Base-by-base conservation (phyloP, 2,113 vertebrate species). In the Gymnocephalus cernua region DNA sequence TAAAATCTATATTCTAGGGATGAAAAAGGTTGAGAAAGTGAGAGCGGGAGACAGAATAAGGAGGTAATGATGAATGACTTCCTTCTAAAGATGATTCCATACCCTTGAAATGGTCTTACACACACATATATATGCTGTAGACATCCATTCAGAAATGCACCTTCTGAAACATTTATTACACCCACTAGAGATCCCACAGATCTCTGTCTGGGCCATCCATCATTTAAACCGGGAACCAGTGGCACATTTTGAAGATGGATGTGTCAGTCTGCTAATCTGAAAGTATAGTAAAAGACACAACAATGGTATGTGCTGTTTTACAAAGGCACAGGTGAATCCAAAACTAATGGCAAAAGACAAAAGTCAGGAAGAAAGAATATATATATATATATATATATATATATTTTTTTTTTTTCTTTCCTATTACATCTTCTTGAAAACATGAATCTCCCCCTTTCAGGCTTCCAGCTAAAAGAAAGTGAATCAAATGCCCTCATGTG, bases 141-240 rank as follows among this genome's bases (percentile, higher is more conserved):
- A 83, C 48, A 67, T 3, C 16, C n/a, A 13, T 16, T 71, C 59
- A 78, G 68, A 66, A 32, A 82, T 13, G 51, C 27, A 41, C n/a
- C 62, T 74, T 27, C 38, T 81, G 74, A 84, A 86, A 77, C 53
- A 88, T 83, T 76, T 48, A 89, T 89, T 58, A 79, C n/a, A 64
- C 13, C 54, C 35, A 68, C 54, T n/a, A 44, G 50, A 57, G 83
- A 84, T 75, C 64, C 72, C 48, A 41, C 68, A 61, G 79, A 81
- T 81, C 45, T 18, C 38, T 18, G 58, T 70, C 80, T 8, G 53
- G 16, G 32, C 29, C 56, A 73, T 91, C 74, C 74, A 84, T 90
- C 90, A 77, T 51, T 75, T 72, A 51, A 56, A 62, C 16, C 23
- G 0, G 41, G 51, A 64, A 78, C 18, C 66, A 50, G 80, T 23